Evolutionary conservation across 2,888 invertebrate genomes (phyloP), one percentile per base, ranked within the genome.

Genomic region (Ormia ochracea): DNA sequence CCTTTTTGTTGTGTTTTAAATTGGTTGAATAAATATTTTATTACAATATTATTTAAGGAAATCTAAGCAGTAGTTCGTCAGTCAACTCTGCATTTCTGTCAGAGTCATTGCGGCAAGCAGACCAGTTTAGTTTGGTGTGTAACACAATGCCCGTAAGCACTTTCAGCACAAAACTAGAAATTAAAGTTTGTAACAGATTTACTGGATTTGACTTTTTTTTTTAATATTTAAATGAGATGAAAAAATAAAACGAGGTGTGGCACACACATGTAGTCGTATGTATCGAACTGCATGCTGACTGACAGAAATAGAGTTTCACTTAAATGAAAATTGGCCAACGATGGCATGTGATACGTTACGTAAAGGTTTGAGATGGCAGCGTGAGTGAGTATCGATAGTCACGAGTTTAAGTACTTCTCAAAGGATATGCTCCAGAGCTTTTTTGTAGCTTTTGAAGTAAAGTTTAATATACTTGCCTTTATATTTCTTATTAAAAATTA

Each of bases 91-190:
- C 19, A 45, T 33, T 23, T 43, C 45, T 56, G 69, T 58, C 50
- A 59, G 36, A 59, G 38, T 59, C 50, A 38, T 59, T 28, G 31
- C 21, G 21, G 14, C 48, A 48, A 31, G 14, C 48, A 48, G 21
- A 19, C 36, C 50, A 50, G 19, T 65, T 38, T 52, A 14, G 23
- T 12, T 36, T 14, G 50, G 26, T 48, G 21, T 59, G 59, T 19
- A 38, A 12, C 50, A 54, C 36, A 70, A 65, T 73, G 56, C 26
- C 73, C 73, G 26, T 28, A 48, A 65, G 63, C 65, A 56, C 45
- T 65, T 38, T 36, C 7, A 38, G 28, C 12, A 45, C 6, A 45
- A 73, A 65, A 65, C 45, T 56, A 36, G 28, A 65, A 65, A 48
- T 45, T 36, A 45, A 28, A 65, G 36, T 48, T 36, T 45, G 26